Evolutionary conservation across 2,113 vertebrate species (phyloP).

Genomic region (Brienomyrus longianalis): DNA sequence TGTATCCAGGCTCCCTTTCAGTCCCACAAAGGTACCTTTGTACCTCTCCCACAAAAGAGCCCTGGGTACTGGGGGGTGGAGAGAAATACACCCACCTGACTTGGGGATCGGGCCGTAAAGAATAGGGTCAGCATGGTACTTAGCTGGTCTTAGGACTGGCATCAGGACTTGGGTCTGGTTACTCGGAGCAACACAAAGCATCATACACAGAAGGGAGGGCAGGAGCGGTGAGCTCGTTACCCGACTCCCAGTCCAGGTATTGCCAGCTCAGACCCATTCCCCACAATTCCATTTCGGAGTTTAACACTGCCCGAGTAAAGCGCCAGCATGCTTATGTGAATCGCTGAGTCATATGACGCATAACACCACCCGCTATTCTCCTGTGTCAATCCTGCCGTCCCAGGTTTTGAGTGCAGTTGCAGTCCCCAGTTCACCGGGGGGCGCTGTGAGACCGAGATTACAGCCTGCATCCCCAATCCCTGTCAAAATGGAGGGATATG

Average conservation of each 20-base stretch:
- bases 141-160: neutral
- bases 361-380: neutral
- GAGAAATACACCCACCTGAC: neutral
- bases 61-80: neutral
- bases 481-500: slow-evolving; percentile 84
- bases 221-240: neutral
- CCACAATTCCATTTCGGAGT: neutral
- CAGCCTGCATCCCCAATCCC: slow-evolving; percentile 87
- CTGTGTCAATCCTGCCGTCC: slow-evolving; percentile 28
- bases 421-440: slow-evolving; percentile 81
- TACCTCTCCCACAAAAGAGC: neutral
- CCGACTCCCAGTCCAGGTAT: neutral
- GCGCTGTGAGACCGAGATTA: slow-evolving; percentile 88
- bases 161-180: neutral
- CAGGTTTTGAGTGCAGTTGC: slow-evolving; percentile 89
- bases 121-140: neutral
- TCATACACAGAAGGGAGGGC: neutral
- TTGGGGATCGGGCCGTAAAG: neutral
- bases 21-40: neutral
- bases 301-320: neutral
- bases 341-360: neutral
- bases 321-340: neutral
- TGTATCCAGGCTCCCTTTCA: neutral
- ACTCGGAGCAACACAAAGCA: neutral
- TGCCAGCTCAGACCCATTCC: neutral